phyloP scores from a whole-genome alignment of 2,113 vertebrate genomes.

The Dromaius novaehollandiae region DNA sequence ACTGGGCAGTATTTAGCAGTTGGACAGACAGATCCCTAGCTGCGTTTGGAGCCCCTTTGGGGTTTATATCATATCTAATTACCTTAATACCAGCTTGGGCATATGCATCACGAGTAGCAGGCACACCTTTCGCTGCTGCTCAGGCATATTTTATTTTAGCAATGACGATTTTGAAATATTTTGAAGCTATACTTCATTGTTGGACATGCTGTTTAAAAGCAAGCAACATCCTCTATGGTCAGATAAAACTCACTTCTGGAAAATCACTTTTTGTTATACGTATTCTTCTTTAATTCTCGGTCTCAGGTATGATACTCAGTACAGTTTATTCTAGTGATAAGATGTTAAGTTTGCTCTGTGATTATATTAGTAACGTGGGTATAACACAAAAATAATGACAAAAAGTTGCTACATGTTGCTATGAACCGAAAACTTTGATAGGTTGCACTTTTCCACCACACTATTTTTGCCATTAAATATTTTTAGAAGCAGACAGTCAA shows the following conservation, averaged over 20 bases:
- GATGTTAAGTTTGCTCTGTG: background rate
- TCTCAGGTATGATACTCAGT: background rate
- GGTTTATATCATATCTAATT: background rate
- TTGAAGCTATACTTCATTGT: background rate
- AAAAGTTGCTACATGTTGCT: constrained; percentile 15
- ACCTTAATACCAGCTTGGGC: background rate
- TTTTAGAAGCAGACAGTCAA: constrained; percentile 59
- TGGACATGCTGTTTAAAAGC: background rate
- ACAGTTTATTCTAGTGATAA: background rate
- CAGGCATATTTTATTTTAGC: background rate
- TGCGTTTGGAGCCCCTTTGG: background rate
- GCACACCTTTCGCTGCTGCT: background rate
- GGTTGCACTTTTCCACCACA: constrained; percentile 19
- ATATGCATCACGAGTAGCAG: background rate
- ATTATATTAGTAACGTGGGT: constrained; percentile 13
- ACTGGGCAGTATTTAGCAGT: background rate
- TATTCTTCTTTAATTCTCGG: background rate
- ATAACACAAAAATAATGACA: background rate
- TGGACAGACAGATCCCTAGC: background rate
- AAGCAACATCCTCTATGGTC: background rate
- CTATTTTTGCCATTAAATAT: constrained; percentile 38
- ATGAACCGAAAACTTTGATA: constrained; percentile 3
- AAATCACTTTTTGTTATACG: background rate
- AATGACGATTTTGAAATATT: background rate
- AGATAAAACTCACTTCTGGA: background rate